These are phyloP conservation scores for Centropus bengalensis DNA, from an alignment of 2,113 vertebrate genomes.

Conservation along the genomic window DNA sequence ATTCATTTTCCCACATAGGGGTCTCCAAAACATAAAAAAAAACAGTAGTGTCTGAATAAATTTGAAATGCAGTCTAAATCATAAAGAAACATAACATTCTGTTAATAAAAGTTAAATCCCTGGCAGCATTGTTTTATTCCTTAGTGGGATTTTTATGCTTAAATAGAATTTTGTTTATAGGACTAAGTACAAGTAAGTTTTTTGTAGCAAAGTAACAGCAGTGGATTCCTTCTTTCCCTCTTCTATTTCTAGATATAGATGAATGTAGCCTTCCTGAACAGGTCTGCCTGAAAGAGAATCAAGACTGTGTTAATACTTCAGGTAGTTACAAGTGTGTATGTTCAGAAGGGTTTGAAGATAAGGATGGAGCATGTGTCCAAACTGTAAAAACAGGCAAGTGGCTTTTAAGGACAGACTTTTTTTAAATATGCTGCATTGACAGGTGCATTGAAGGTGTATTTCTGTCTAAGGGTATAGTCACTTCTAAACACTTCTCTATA, in stretches of 20 bases:
- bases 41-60: not conserved
- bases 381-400: slow-evolving; percentile 72
- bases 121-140: not conserved
- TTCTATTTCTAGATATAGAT: slow-evolving; percentile 79
- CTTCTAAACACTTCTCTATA: not conserved
- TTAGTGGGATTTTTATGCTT: not conserved
- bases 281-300: slow-evolving; percentile 74
- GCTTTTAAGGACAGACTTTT: not conserved
- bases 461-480: not conserved
- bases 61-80: not conserved
- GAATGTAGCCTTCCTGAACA: slow-evolving; percentile 82
- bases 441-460: not conserved
- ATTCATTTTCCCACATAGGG: not conserved
- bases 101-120: not conserved
- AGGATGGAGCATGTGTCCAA: slow-evolving; percentile 80
- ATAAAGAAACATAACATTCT: not conserved
- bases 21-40: not conserved
- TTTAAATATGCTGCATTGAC: fast-evolving
- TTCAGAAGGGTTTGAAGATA: slow-evolving; percentile 78
- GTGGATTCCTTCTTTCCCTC: not conserved
- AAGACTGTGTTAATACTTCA: slow-evolving; percentile 85
- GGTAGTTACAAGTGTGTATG: slow-evolving; percentile 88
- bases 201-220: not conserved
- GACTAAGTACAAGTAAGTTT: not conserved
- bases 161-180: not conserved